These are phyloP conservation scores for Liodrosophila aerea DNA, from an alignment of 2,888 invertebrate species.

Conservation along the genomic window DNA sequence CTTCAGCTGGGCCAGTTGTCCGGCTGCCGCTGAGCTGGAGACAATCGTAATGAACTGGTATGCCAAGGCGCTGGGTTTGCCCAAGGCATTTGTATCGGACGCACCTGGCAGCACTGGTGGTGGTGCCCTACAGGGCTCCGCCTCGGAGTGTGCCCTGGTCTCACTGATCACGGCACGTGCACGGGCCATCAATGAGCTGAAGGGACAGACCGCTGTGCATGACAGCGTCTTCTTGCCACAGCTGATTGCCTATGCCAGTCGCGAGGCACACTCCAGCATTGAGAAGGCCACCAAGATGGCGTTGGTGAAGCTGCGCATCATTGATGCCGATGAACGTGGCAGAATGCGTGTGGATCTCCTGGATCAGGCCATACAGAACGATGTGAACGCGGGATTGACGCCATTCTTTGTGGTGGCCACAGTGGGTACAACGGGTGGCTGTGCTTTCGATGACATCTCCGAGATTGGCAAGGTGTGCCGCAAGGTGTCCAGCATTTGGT, in stretches of 20 bases:
- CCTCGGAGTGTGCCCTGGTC: slow-evolving; percentile 91
- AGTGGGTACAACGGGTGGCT: slow-evolving; percentile 91
- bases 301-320: slow-evolving; percentile 87
- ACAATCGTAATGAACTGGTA: slow-evolving; percentile 93
- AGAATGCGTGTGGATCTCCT: slow-evolving; percentile 86
- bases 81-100: slow-evolving; percentile 85
- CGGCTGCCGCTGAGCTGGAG: slow-evolving; percentile 93
- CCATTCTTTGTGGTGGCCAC: slow-evolving; percentile 93
- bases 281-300: slow-evolving; percentile 91
- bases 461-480: slow-evolving; percentile 90
- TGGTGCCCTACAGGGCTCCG: slow-evolving; percentile 92
- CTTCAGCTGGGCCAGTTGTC: slow-evolving; percentile 96
- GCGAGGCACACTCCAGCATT: slow-evolving; percentile 89
- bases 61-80: slow-evolving; percentile 89
- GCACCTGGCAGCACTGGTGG: slow-evolving; percentile 85
- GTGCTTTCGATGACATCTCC: slow-evolving; percentile 91
- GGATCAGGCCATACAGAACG: slow-evolving; percentile 87
- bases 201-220: slow-evolving; percentile 83
- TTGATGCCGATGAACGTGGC: slow-evolving; percentile 88
- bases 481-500: slow-evolving; percentile 87
- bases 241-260: slow-evolving; percentile 89
- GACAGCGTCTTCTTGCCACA: slow-evolving; percentile 90
- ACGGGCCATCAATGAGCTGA: slow-evolving; percentile 87
- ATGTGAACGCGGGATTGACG: slow-evolving; percentile 88
- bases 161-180: slow-evolving; percentile 89